A percentile compares a stretch with the other conserved stretches of the same genome.
Evolutionary conservation across 2,113 vertebrate species (phyloP).

Genomic region (Amphiprion percula): DNA sequence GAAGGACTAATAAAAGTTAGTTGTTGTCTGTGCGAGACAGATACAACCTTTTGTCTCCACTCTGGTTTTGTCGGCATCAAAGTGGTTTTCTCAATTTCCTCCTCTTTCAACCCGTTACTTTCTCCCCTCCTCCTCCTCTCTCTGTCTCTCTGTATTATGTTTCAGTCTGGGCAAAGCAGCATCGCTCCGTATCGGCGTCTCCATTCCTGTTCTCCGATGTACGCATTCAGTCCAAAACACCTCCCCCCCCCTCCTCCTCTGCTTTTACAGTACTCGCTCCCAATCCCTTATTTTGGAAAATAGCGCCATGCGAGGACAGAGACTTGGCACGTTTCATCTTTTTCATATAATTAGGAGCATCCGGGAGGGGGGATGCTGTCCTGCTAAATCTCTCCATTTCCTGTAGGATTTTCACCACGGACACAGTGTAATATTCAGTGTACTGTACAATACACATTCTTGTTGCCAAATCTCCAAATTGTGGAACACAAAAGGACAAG

Average conservation of each 20-base stretch:
- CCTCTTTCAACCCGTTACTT: background rate
- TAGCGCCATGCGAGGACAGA: background rate
- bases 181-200: slow-evolving; percentile 32
- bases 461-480: slow-evolving; percentile 32
- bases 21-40: slow-evolving; percentile 1
- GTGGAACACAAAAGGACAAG: slow-evolving; percentile 40
- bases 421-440: slow-evolving; percentile 31
- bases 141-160: slow-evolving; percentile 50
- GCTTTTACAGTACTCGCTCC: background rate
- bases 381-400: slow-evolving; percentile 47
- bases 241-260: background rate
- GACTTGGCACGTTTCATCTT: slow-evolving; percentile 34
- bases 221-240: slow-evolving; percentile 21
- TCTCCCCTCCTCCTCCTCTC: background rate
- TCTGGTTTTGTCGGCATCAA: slow-evolving; percentile 12
- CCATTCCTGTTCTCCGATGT: slow-evolving; percentile 5
- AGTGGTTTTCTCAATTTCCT: slow-evolving; percentile 46
- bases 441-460: slow-evolving; percentile 19
- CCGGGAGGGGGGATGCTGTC: slow-evolving; percentile 29
- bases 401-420: slow-evolving; percentile 34
- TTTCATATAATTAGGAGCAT: slow-evolving; percentile 48
- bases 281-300: slow-evolving; percentile 15
- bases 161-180: slow-evolving; percentile 55
- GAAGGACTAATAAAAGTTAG: slow-evolving; percentile 9
- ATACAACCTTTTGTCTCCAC: slow-evolving; percentile 21